These are phyloP conservation scores for Agrochola lota DNA, from an alignment of 2,888 invertebrate genomes.

Conservation along the genomic window DNA sequence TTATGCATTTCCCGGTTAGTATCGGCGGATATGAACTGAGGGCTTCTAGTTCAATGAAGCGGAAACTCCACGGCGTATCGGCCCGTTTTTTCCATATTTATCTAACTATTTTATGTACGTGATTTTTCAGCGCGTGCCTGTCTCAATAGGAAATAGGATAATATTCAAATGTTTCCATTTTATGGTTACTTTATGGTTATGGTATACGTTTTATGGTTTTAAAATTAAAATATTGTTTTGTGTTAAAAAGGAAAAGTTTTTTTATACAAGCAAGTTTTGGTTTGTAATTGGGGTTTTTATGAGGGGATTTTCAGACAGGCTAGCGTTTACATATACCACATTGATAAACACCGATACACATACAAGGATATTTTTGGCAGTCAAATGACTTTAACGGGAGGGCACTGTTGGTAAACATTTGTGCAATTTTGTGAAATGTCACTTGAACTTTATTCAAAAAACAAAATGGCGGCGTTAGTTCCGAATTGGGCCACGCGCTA, in stretches of 20 bases:
- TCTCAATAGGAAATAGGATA: not conserved
- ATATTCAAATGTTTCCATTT: not conserved
- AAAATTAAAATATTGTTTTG: not conserved
- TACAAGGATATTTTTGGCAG: too few relatives aligned
- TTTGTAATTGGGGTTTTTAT: not conserved
- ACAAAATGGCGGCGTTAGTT: too few relatives aligned
- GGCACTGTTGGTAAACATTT: too few relatives aligned
- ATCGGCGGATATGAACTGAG: slow-evolving; percentile 59
- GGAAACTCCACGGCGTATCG: slow-evolving; percentile 55
- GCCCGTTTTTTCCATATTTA: slow-evolving; percentile 43
- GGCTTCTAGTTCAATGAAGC: slow-evolving; percentile 61
- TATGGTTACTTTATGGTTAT: too few relatives aligned
- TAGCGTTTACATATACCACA: not conserved
- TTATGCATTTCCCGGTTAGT: slow-evolving; percentile 49
- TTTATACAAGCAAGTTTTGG: too few relatives aligned
- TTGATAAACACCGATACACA: too few relatives aligned
- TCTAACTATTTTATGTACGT: slow-evolving; percentile 5
- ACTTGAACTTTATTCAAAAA: too few relatives aligned
- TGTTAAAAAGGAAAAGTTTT: not conserved
- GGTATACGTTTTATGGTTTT: not conserved
- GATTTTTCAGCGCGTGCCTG: slow-evolving; percentile 36
- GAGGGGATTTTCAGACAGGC: not conserved
- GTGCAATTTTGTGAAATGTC: too few relatives aligned
- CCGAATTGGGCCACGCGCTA: too few relatives aligned
- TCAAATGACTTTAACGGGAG: too few relatives aligned